Base-by-base conservation (phyloP, 2,797 vertebrate genomes). In the Enteromius radiatus region DNA sequence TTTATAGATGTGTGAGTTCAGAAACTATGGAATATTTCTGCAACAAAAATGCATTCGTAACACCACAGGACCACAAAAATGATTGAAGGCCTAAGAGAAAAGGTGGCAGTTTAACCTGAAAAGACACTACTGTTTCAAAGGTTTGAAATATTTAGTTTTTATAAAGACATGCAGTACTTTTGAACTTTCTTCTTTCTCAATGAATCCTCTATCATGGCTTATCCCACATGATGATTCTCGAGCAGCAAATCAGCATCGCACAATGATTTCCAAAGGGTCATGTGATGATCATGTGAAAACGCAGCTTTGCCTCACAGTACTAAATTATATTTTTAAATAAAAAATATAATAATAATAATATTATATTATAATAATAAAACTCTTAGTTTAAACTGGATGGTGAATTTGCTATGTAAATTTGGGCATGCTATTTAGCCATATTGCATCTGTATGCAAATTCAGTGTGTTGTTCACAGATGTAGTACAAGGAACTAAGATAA, bases 401-500 rank as follows among this genome's bases (percentile, higher is more conserved):
- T 12, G 2, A 61, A 63, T 41, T 17, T 36, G 2, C 5, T 19
- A 76, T 41, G 33, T 2, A 21, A 64, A 61, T 76, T 7, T 76
- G 4, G 54, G 23, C 9, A 28, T 11, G 61, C 43, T 45, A 11
- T 33, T 21, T 15, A 36, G 31, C 49, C 0, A 12, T 76, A 36
- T 5, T 41, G 17, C 2, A 4, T 11, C 7, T 31, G 41, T 77
- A 77, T 77, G 59, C 41, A 64, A 78, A 78, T 7, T 36, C 11
- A 21, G 2, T 47, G 21, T 80, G n/a, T 21, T 86, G 63, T 70
- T 70, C 54, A 69, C 9, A 28, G 26, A 3, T 80, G 26, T 33
- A n/a, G 11, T 7, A 76, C 15, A 23, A 67, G 84, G 76, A 85
- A 84, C 28, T 63, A 17, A 63, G 28, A 63, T 31, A 0, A 21